Evolutionary conservation across 2,888 invertebrate species (phyloP), one percentile per base, ranked within the genome.

Genomic region (Argynnis bischoffii): DNA sequence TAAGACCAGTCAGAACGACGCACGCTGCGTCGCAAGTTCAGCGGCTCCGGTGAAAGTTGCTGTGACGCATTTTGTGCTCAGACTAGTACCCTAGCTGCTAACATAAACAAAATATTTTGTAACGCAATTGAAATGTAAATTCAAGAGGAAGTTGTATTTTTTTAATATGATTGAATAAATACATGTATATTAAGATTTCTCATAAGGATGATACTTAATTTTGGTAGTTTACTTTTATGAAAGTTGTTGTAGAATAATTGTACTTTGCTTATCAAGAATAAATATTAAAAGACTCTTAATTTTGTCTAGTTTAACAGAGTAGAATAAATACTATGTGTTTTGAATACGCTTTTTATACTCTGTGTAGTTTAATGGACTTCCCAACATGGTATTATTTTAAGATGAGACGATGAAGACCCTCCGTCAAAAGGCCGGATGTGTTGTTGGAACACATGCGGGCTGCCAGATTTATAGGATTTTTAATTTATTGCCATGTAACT

Each of bases 51-150:
- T 88, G 92, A 92, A 92, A 92, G 92, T 91, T 90, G 86, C 79
- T 76, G 85, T 89, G 90, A 91, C 90, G 91, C 86, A 87, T 86
- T 84, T 84, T 86, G 87, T 88, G 83, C 87, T 86, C 84, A 82
- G 84, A 73, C 73, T 66, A 69, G 75, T 69, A 55, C 56, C 21
- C 55, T 53, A 55, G 61, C 16, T 47, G 50, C 67, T 66, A 66
- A 63, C 60, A 64, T 60, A 69, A 64, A 66, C 66, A 69, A 71
- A 69, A 71, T 69, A 64, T 71, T 66, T 61, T 72, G 59, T 72
- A 69, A 72, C 65, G 66, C 67, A 69, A 72, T 86, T 87, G 83
- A 83, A 78, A 81, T 75, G 80, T 84, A 82, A 83, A 69, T 61
- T 16, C 2, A 14, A 15, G 16, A 6, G 15, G 48, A 50, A 41